A percentile compares a stretch with the other conserved stretches of the same genome.
phyloP scores from a whole-genome alignment of 2,797 vertebrate genomes.

The Hapalemur alaotrensis region DNA sequence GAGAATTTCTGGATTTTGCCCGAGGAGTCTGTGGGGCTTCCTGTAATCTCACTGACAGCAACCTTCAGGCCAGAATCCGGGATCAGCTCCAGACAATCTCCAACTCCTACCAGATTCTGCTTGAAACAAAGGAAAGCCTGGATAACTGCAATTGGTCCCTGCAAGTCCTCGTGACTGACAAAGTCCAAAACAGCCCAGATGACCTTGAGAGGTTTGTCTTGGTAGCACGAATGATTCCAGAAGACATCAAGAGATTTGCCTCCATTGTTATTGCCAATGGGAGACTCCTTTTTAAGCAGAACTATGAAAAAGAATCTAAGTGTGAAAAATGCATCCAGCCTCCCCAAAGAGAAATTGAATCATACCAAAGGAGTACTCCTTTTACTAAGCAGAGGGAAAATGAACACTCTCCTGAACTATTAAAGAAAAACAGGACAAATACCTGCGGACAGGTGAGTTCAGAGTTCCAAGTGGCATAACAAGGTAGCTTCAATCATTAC shows the following conservation, averaged over 20 bases:
- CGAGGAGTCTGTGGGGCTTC: slow-evolving; percentile 87
- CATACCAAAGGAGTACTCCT: slow-evolving; percentile 25
- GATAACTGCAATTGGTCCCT: slow-evolving; percentile 89
- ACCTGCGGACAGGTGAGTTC: slow-evolving; percentile 88
- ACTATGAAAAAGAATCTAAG: slow-evolving; percentile 61
- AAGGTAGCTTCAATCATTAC: no score
- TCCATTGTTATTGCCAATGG: slow-evolving; percentile 95
- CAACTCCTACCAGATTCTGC: slow-evolving; percentile 91
- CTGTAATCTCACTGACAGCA: slow-evolving; percentile 85
- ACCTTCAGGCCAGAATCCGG: slow-evolving; percentile 90
- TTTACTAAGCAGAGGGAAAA: background rate
- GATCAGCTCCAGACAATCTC: slow-evolving; percentile 91
- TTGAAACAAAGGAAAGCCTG: slow-evolving; percentile 87
- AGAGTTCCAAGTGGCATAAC: slow-evolving; percentile 77
- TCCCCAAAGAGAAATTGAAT: slow-evolving; percentile 65
- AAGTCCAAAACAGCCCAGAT: slow-evolving; percentile 86
- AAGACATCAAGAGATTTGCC: slow-evolving; percentile 93
- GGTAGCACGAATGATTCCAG: slow-evolving; percentile 93
- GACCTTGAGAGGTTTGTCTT: slow-evolving; percentile 95
- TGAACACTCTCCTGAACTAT: background rate
- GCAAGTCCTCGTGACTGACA: slow-evolving; percentile 86
- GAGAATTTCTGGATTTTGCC: slow-evolving; percentile 90
- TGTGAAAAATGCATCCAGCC: slow-evolving; percentile 22
- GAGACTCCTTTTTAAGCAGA: slow-evolving; percentile 92
- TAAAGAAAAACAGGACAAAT: background rate